Evolutionary conservation across 2,888 invertebrate species (phyloP).

Genomic region (Taphrorychus bicolor): DNA sequence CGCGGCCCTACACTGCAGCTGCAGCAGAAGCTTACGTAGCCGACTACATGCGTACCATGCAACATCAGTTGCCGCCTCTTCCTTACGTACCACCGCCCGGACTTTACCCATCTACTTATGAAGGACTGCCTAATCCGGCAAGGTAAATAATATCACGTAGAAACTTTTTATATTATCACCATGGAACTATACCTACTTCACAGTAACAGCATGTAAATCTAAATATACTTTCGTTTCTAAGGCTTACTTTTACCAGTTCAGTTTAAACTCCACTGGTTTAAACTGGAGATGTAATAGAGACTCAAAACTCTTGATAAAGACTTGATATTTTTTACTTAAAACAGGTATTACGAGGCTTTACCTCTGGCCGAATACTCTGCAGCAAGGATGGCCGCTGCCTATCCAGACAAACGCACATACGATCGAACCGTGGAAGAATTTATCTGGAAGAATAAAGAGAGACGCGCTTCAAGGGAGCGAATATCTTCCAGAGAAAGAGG

Average conservation of each 20-base stretch:
- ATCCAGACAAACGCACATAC: slow-evolving; percentile 72
- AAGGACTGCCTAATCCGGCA: slow-evolving; percentile 59
- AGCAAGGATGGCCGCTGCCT: slow-evolving; percentile 57
- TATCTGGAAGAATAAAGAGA: slow-evolving; percentile 74
- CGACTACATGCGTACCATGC: slow-evolving; percentile 89
- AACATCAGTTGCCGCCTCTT: slow-evolving; percentile 83
- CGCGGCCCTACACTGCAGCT: slow-evolving; percentile 62
- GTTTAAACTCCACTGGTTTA: too few relatives aligned
- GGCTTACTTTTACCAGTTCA: too few relatives aligned
- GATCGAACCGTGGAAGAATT: slow-evolving; percentile 91
- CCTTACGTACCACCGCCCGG: slow-evolving; percentile 78
- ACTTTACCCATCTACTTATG: slow-evolving; percentile 63
- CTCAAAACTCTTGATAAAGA: too few relatives aligned
- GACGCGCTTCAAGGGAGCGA: slow-evolving; percentile 60
- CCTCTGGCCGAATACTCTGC: slow-evolving; percentile 78
- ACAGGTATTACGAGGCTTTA: slow-evolving; percentile 82
- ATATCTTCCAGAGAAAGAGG: slow-evolving; percentile 56
- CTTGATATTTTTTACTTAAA: too few relatives aligned
- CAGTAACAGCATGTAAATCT: too few relatives aligned
- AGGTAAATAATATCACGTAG: slow-evolving; percentile 27
- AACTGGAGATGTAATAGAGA: too few relatives aligned
- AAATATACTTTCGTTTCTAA: too few relatives aligned
- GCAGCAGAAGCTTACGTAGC: slow-evolving; percentile 88
- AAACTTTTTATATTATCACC: too few relatives aligned
- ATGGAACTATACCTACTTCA: too few relatives aligned